phyloP scores from a whole-genome alignment of 2,113 vertebrate genomes.

The Hyaena hyaena region DNA sequence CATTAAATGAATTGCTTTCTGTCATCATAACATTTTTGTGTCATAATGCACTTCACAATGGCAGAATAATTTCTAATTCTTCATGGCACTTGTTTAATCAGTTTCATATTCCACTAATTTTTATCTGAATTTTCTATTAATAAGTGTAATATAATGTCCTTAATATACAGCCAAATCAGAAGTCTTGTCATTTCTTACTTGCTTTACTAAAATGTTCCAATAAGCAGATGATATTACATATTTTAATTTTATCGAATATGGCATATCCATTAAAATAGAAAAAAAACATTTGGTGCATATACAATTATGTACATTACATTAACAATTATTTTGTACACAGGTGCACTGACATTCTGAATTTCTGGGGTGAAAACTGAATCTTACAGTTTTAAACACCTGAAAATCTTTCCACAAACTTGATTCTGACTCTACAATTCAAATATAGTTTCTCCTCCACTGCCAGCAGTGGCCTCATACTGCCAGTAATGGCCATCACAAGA shows the following conservation, averaged over 20 bases:
- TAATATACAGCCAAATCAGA: background rate
- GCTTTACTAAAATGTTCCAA: background rate
- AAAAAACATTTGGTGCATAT: background rate
- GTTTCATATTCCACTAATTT: background rate
- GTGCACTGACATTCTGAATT: background rate
- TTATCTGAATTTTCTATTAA: background rate
- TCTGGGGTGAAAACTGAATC: background rate
- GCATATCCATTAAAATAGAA: background rate
- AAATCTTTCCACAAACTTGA: background rate
- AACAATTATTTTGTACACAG: background rate
- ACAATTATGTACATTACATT: background rate
- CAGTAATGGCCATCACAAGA: background rate
- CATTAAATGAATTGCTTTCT: background rate
- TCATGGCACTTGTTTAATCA: background rate
- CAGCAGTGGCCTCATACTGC: background rate
- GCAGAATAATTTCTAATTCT: conserved; percentile 9
- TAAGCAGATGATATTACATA: background rate
- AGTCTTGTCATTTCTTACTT: background rate
- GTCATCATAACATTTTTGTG: background rate
- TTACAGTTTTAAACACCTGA: background rate
- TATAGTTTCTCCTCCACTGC: background rate
- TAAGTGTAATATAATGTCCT: background rate
- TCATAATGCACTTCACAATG: background rate
- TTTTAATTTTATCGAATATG: background rate
- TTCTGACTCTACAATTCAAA: background rate